Evolutionary conservation across 2,888 invertebrate genomes (phyloP), one percentile per base, ranked within the genome.

Genomic region (Brachycybe producta): DNA sequence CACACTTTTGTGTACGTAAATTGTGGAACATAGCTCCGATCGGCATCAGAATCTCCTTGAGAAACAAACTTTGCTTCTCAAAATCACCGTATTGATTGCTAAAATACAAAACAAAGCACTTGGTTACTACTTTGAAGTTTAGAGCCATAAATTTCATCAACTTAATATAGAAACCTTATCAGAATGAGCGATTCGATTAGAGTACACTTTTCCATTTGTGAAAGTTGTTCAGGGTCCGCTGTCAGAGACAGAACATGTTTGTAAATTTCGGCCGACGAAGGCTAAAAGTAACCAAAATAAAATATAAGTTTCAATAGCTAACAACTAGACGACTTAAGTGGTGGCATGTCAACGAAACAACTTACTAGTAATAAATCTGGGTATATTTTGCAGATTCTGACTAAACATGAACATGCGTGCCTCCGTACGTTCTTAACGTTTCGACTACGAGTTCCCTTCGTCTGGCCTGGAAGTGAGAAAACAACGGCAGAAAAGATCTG

Each of bases 51-150:
- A 82, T 74, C 61, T 82, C 81, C 23, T 75, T 75, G 24, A 84
- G 75, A 61, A 84, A 84, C 45, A 67, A 66, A 45, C 71, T 68
- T 64, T 83, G 82, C 19, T 82, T 73, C 60, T 82, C 80, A 65
- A 84, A 91, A 68, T 90, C 84, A 65, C 84, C 80, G 65, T 88
- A 86, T 67, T 90, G 84, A 71, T 92, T 92, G 50, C 68, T 69
- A 57, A 26, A 59, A 59, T 51, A 36, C 51, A 57, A 46, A 39
- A 39, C 32, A 26, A 30, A 47, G 11, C 11, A 32, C 32, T n/a
- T 32, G 32, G 32, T 32, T 11, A 32, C 32, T 32, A 11, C n/a
- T 32, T n/a, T 11, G n/a, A 32, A 32, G n/a, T 11, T 32, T 32
- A n/a, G 11, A n/a, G 32, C 11, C 32, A 32, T 11, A 32, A 32